These are phyloP conservation scores for Chydorus sphaericus DNA, from an alignment of 2,888 invertebrate species.

Conservation along the genomic window DNA sequence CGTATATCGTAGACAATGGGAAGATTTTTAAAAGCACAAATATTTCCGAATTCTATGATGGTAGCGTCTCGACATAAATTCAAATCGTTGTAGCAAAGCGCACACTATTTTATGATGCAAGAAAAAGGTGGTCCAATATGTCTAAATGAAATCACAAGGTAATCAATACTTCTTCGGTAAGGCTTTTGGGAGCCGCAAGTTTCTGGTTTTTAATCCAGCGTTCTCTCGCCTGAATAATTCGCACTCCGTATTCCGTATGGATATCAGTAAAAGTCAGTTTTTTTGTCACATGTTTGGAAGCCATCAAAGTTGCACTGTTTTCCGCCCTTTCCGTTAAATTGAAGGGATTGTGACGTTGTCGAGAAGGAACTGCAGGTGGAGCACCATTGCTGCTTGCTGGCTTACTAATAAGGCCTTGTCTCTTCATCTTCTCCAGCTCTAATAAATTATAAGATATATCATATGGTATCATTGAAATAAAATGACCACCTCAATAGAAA, in stretches of 20 bases:
- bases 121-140: no score
- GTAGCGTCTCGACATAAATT: no score
- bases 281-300: neutral
- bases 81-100: no score
- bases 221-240: neutral
- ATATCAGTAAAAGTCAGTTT: neutral
- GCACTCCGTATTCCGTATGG: neutral
- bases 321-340: constrained; percentile 33
- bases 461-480: no score
- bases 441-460: neutral
- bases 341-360: constrained; percentile 68
- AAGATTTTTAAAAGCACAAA: no score
- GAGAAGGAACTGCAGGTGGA: constrained; percentile 57
- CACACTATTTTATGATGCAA: no score
- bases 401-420: neutral
- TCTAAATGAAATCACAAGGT: neutral
- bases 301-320: no score
- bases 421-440: neutral
- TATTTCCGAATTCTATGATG: no score
- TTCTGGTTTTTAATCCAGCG: neutral
- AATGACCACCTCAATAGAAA: constrained; percentile 27
- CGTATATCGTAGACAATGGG: no score
- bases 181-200: neutral
- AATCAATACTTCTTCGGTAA: neutral
- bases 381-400: neutral